These are phyloP conservation scores for Dione vanillae DNA, from an alignment of 2,888 invertebrate species.

Conservation along the genomic window DNA sequence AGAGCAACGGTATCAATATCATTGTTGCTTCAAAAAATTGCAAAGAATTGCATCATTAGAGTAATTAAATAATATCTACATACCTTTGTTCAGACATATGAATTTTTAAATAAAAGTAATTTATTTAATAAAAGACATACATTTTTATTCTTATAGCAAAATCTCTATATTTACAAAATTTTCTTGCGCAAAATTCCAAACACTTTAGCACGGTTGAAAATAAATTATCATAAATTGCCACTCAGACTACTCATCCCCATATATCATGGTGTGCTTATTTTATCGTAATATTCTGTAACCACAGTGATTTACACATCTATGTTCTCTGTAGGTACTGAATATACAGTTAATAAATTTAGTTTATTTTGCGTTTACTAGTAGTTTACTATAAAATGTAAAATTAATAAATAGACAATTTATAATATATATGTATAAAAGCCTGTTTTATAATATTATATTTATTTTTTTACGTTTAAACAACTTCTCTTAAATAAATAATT, in stretches of 20 bases:
- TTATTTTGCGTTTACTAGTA: too few species aligned
- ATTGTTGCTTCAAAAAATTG: not conserved
- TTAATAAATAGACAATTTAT: too few species aligned
- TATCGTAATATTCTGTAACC: conserved; percentile 17
- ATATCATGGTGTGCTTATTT: conserved; percentile 36
- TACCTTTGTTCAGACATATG: not conserved
- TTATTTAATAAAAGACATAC: not conserved
- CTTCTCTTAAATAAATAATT: too few species aligned
- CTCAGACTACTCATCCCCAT: conserved; percentile 31
- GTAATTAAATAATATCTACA: not conserved
- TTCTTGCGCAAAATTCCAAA: not conserved
- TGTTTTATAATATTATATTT: too few species aligned
- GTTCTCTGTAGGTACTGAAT: not conserved
- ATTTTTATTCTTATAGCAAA: not conserved
- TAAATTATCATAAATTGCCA: conserved; percentile 25
- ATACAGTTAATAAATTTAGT: not conserved
- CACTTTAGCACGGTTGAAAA: not conserved
- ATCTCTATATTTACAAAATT: conserved; percentile 1
- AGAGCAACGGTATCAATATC: not conserved
- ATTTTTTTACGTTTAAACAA: too few species aligned
- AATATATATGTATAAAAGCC: too few species aligned
- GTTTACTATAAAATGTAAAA: too few species aligned
- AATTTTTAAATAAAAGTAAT: not conserved
- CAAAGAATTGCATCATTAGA: conserved; percentile 12
- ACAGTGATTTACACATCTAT: conserved; percentile 22